Percentiles rank a stretch among this genome's conserved stretches.
These are phyloP conservation scores for Stenichneumon culpator DNA, from an alignment of 2,888 invertebrate genomes.

Conservation along the genomic window DNA sequence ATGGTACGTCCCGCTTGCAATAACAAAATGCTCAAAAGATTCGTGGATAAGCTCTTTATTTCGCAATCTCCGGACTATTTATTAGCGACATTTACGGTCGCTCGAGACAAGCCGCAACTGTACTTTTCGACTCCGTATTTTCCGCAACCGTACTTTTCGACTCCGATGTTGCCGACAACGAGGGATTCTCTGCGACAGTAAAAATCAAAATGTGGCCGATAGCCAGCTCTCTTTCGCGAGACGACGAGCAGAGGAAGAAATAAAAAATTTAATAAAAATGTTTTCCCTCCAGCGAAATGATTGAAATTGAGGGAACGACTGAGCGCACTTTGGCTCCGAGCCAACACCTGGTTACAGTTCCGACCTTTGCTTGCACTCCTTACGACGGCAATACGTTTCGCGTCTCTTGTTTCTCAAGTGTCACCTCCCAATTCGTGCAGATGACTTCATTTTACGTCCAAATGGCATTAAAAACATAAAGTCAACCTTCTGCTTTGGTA, in stretches of 20 bases:
- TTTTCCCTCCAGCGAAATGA: constrained; percentile 55
- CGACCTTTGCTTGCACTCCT: constrained; percentile 13
- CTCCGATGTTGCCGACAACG: background rate
- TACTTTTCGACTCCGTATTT: background rate
- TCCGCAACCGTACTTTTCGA: background rate
- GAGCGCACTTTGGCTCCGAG: constrained; percentile 51
- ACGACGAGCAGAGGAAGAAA: constrained; percentile 2
- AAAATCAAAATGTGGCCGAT: constrained; percentile 43
- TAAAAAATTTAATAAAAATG: background rate
- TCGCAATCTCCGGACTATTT: background rate
- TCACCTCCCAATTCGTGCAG: constrained; percentile 2
- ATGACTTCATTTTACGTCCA: constrained; percentile 25
- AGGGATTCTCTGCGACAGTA: background rate
- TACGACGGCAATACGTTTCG: background rate
- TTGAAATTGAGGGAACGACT: constrained; percentile 49
- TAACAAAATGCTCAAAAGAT: background rate
- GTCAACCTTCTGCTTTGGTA: background rate
- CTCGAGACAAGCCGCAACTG: constrained; percentile 5
- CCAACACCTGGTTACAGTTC: constrained; percentile 63
- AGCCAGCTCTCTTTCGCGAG: constrained; percentile 30
- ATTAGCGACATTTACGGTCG: constrained; percentile 9
- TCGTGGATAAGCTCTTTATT: background rate
- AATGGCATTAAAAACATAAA: background rate
- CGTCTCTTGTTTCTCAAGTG: constrained; percentile 16
- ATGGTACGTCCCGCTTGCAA: background rate